A percentile compares a stretch with the other conserved stretches of the same genome.
Evolutionary conservation across 1,140 invertebrate species (phyloP).

Genomic region (Wiebesia pumilae): DNA sequence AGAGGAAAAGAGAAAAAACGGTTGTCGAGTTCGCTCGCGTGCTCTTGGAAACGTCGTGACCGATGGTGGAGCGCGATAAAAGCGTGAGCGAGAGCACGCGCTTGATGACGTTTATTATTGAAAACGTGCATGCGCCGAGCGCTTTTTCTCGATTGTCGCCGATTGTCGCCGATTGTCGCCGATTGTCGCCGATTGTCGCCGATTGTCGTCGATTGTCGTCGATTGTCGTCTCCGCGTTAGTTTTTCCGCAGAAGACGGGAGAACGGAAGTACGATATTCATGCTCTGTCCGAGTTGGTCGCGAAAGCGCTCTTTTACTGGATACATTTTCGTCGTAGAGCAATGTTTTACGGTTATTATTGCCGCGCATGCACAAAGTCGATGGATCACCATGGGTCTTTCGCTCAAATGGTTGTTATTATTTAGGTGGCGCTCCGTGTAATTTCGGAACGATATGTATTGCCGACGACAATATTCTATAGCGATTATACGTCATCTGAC

Average conservation of each 20-base stretch:
- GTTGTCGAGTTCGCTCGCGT: not conserved
- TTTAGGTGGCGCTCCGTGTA: not conserved
- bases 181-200: too few species aligned
- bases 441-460: not conserved
- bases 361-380: not conserved
- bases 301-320: not conserved
- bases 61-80: slow-evolving; percentile 13
- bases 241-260: not conserved
- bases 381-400: slow-evolving; percentile 3
- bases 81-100: not conserved
- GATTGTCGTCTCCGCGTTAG: not conserved
- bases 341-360: slow-evolving; percentile 34
- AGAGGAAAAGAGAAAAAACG: too few species aligned
- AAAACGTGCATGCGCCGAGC: slow-evolving; percentile 11
- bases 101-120: slow-evolving; percentile 41
- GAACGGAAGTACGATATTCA: not conserved
- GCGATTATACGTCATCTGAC: too few species aligned
- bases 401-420: not conserved
- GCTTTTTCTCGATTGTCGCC: too few species aligned
- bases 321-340: slow-evolving; percentile 29
- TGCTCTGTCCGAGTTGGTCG: not conserved
- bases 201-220: too few species aligned
- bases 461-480: not conserved
- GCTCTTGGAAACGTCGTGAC: not conserved
- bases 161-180: too few species aligned